Conservation (phyloP, 2,113 vertebrate genomes). For the Turnix velox region DNA sequence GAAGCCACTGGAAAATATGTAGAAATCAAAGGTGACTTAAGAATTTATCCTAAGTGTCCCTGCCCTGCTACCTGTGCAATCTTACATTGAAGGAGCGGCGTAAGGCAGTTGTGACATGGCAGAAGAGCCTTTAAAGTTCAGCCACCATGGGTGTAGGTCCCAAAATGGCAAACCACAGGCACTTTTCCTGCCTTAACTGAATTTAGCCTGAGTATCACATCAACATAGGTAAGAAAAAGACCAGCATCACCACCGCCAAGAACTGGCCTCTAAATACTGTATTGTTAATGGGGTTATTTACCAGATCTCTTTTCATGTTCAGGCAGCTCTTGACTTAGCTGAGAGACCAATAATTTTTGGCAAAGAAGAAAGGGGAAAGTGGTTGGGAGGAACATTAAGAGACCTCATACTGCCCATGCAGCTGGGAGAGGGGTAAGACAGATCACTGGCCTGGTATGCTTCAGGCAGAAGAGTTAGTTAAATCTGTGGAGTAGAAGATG, state of each 20-base stretch:
- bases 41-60: not conserved
- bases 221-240: not conserved
- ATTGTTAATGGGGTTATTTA: not conserved
- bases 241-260: not conserved
- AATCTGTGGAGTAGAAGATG: not conserved
- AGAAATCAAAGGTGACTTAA: not conserved
- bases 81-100: not conserved
- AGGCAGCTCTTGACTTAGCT: not conserved
- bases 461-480: not conserved
- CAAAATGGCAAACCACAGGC: not conserved
- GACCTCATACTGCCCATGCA: not conserved
- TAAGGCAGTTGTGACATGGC: not conserved
- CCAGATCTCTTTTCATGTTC: not conserved
- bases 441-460: not conserved
- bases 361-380: not conserved
- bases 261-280: not conserved
- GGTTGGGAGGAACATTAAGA: accelerated
- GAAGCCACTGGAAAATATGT: not conserved
- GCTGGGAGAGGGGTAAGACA: not conserved
- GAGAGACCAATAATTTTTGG: not conserved
- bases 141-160: not conserved
- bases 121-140: not conserved
- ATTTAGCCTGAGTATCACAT: not conserved
- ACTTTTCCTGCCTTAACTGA: not conserved
- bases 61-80: not conserved